phyloP scores from a whole-genome alignment of 1,140 invertebrate species.

The Drosophila pallidifrons region DNA sequence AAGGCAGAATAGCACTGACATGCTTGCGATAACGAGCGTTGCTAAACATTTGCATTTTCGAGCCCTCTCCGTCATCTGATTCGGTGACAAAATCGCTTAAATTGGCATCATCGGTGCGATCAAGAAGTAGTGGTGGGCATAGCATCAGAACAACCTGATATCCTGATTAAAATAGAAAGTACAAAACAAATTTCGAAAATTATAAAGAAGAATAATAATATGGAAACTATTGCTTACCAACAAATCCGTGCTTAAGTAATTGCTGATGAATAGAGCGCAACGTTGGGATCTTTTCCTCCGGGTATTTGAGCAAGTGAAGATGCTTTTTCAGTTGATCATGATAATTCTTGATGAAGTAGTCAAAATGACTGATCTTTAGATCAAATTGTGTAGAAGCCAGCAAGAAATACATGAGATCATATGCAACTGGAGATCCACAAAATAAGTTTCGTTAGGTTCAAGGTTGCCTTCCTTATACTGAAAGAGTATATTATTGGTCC shows the following conservation, averaged over 20 bases:
- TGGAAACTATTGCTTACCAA: slow-evolving; percentile 31
- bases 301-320: slow-evolving; percentile 59
- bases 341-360: slow-evolving; percentile 67
- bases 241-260: slow-evolving; percentile 60
- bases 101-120: slow-evolving; percentile 50
- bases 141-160: slow-evolving; percentile 51
- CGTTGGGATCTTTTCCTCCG: slow-evolving; percentile 70
- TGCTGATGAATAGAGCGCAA: slow-evolving; percentile 68
- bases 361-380: slow-evolving; percentile 57
- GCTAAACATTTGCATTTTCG: slow-evolving; percentile 56
- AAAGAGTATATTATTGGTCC: slow-evolving; percentile 85
- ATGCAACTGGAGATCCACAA: slow-evolving; percentile 84
- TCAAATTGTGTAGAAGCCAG: slow-evolving; percentile 59
- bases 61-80: slow-evolving; percentile 35
- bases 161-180: slow-evolving; percentile 12
- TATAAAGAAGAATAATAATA: background rate
- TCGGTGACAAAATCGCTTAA: slow-evolving; percentile 51
- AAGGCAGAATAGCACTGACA: slow-evolving; percentile 47
- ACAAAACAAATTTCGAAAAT: background rate
- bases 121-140: slow-evolving; percentile 56
- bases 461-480: slow-evolving; percentile 56
- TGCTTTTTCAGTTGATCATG: slow-evolving; percentile 56
- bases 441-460: slow-evolving; percentile 57
- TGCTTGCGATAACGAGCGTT: slow-evolving; percentile 53
- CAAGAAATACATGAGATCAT: slow-evolving; percentile 79